A percentile compares a stretch with the other conserved stretches of the same genome.
Conservation (phyloP, 2,113 vertebrate species). For the Corydoras sp. region DNA sequence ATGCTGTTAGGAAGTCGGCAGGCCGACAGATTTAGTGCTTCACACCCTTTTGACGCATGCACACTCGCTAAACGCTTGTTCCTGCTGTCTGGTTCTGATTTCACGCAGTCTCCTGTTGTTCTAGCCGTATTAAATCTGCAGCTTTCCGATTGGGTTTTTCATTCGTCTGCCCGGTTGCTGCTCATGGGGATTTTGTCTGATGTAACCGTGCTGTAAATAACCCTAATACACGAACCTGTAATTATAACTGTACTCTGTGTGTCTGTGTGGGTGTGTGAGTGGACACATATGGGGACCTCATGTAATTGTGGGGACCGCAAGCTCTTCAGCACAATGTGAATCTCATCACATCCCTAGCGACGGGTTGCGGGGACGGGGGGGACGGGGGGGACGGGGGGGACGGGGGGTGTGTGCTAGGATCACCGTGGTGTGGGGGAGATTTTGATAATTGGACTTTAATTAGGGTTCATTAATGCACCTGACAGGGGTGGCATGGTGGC, state of each 20-base stretch:
- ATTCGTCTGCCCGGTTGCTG: not conserved
- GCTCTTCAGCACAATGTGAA: too few relatives aligned
- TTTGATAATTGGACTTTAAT: too few relatives aligned
- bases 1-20: conserved; percentile 8
- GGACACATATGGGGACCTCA: too few relatives aligned
- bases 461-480: too few relatives aligned
- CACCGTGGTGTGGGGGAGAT: too few relatives aligned
- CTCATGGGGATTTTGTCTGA: not conserved
- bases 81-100: conserved; percentile 13
- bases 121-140: not conserved
- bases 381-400: too few relatives aligned
- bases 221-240: not conserved
- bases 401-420: too few relatives aligned
- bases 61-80: conserved; percentile 19
- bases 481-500: too few relatives aligned
- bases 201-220: not conserved
- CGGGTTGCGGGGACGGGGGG: too few relatives aligned
- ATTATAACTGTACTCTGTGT: not conserved
- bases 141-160: not conserved
- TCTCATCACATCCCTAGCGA: too few relatives aligned
- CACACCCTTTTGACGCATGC: not conserved
- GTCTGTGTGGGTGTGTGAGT: not conserved
- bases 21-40: conserved; percentile 16
- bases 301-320: too few relatives aligned
- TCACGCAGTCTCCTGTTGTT: not conserved